Conservation (phyloP, 2,888 invertebrate species). For the Osmoderma eremita region DNA sequence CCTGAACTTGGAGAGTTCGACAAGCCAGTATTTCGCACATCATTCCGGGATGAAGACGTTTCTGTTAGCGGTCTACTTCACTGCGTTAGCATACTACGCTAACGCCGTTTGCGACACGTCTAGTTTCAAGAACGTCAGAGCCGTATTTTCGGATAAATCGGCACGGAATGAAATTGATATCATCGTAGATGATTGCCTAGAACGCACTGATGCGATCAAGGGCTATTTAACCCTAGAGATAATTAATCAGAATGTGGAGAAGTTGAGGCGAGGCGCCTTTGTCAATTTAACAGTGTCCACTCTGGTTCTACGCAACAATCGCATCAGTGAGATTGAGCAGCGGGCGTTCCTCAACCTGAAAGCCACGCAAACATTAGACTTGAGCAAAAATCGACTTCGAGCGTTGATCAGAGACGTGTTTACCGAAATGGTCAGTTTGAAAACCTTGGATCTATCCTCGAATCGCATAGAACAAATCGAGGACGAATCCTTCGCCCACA, state of each 20-base stretch:
- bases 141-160: background rate
- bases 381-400: slow-evolving; percentile 36
- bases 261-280: slow-evolving; percentile 12
- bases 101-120: slow-evolving; percentile 6
- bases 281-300: slow-evolving; percentile 3
- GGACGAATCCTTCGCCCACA: slow-evolving; percentile 37
- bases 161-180: slow-evolving; percentile 9
- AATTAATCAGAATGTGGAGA: slow-evolving; percentile 23
- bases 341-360: slow-evolving; percentile 18
- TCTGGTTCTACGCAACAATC: slow-evolving; percentile 29
- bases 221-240: slow-evolving; percentile 4
- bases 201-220: background rate
- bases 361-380: slow-evolving; percentile 6
- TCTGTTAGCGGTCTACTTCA: no score
- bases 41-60: no score
- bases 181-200: slow-evolving; percentile 17
- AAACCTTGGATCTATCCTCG: slow-evolving; percentile 32
- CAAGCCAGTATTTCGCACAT: no score
- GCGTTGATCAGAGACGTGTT: slow-evolving; percentile 36
- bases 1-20: no score
- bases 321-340: slow-evolving; percentile 31
- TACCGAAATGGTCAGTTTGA: slow-evolving; percentile 36
- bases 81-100: no score
- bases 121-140: slow-evolving; percentile 14
- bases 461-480: slow-evolving; percentile 41